Evolutionary conservation across 2,113 vertebrate genomes (phyloP).

Genomic region (Lepus timidus): DNA sequence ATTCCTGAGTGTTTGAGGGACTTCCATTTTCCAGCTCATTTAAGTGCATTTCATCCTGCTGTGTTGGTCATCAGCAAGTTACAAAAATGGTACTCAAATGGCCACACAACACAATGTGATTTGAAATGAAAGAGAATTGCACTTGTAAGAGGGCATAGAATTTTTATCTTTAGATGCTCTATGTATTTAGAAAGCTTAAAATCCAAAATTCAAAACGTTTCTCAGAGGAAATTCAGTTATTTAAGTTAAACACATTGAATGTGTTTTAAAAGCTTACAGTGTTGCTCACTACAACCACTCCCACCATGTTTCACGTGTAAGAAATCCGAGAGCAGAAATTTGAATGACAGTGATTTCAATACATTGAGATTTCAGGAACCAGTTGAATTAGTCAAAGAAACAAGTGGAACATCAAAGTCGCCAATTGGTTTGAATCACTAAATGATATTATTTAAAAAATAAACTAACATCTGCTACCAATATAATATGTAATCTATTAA

Average conservation of each 20-base stretch:
- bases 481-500: slow-evolving; percentile 36
- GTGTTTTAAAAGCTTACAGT: slow-evolving; percentile 38
- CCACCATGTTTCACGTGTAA: neutral
- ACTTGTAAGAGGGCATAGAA: neutral
- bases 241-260: neutral
- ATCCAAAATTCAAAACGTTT: neutral
- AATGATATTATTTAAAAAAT: slow-evolving; percentile 29
- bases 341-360: slow-evolving; percentile 8
- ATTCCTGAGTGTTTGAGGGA: slow-evolving; percentile 66
- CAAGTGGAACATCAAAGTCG: neutral
- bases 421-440: slow-evolving; percentile 32
- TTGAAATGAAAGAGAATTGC: slow-evolving; percentile 66
- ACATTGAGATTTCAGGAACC: slow-evolving; percentile 9
- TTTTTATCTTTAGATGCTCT: slow-evolving; percentile 66
- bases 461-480: neutral
- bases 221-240: slow-evolving; percentile 24
- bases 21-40: slow-evolving; percentile 81
- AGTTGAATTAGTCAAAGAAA: neutral
- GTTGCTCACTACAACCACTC: neutral
- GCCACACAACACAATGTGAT: slow-evolving; percentile 59
- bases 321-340: neutral
- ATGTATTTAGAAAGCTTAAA: slow-evolving; percentile 64
- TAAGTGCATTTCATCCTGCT: slow-evolving; percentile 75
- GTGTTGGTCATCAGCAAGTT: slow-evolving; percentile 75
- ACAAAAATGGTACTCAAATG: slow-evolving; percentile 62